Percentiles rank a stretch among this genome's conserved stretches.
Evolutionary conservation across 1,140 invertebrate genomes (phyloP).

Genomic region (Ctenoplectra terminalis): DNA sequence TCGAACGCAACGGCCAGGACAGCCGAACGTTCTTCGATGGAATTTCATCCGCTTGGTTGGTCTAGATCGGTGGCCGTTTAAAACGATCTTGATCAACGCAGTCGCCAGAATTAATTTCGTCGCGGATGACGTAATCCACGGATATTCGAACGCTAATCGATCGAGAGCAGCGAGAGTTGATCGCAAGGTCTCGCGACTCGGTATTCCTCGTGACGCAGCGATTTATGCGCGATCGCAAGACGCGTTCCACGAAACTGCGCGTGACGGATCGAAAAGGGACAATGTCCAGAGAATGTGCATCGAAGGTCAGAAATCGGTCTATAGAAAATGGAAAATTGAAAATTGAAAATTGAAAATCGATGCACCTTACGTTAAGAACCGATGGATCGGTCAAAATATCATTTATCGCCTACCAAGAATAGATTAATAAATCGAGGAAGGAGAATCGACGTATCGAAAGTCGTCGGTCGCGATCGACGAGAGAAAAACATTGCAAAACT

Average conservation of each 20-base stretch:
- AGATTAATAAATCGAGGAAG: neutral
- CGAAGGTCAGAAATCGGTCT: neutral
- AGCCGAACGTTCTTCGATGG: neutral
- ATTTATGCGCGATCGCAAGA: neutral
- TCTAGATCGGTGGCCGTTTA: neutral
- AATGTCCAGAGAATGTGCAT: too few species aligned
- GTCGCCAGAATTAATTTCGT: constrained; percentile 14
- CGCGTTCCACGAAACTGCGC: neutral
- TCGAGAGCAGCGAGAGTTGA: neutral
- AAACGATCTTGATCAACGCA: constrained; percentile 1
- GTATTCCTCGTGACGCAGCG: constrained; percentile 9
- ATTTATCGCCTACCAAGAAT: too few species aligned
- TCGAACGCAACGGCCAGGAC: too few species aligned
- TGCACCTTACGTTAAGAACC: neutral
- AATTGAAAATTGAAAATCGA: neutral
- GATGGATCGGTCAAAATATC: too few species aligned
- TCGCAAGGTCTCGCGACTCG: constrained; percentile 9
- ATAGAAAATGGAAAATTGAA: neutral
- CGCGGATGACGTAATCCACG: constrained; percentile 4
- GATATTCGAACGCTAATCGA: constrained; percentile 15
- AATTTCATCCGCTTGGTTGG: neutral
- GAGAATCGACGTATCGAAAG: neutral
- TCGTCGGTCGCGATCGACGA: neutral
- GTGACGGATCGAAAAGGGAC: neutral
- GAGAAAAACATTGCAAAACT: neutral